Evolutionary conservation across 1,140 invertebrate genomes (phyloP).

Genomic region (Eueides isabella): DNA sequence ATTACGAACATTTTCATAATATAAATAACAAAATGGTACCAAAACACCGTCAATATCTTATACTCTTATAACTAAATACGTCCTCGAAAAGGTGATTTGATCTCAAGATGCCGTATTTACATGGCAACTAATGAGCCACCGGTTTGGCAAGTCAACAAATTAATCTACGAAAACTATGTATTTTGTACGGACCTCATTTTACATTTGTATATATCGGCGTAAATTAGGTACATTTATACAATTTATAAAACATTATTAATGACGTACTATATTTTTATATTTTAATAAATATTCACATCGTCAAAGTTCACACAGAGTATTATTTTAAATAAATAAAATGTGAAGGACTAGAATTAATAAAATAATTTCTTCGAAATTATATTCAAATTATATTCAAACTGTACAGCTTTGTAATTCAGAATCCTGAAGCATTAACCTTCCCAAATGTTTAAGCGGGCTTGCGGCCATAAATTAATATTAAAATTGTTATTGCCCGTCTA

Average conservation of each 20-base stretch:
- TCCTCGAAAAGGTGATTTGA: conserved; percentile 13
- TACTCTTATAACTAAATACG: background rate
- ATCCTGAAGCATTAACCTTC: background rate
- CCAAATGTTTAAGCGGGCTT: conserved; percentile 30
- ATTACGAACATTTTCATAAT: background rate
- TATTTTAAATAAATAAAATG: background rate
- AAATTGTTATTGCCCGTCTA: conserved; percentile 43
- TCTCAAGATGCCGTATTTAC: conserved; percentile 17
- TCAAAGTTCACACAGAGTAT: background rate
- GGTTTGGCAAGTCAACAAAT: conserved; percentile 26
- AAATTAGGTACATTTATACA: too few relatives aligned
- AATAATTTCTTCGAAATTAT: background rate
- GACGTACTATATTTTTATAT: background rate
- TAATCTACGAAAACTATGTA: conserved; percentile 17
- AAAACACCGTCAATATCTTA: background rate
- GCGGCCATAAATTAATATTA: conserved; percentile 31
- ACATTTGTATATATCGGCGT: background rate
- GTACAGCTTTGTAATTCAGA: background rate
- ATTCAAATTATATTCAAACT: background rate
- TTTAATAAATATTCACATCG: background rate
- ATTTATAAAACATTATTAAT: background rate
- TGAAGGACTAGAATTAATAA: too few relatives aligned
- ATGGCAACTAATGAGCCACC: conserved; percentile 24
- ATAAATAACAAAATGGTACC: background rate
- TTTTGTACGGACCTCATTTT: background rate